These are phyloP conservation scores for Lethocerus indicus DNA, from an alignment of 1,140 invertebrate species.

Conservation along the genomic window DNA sequence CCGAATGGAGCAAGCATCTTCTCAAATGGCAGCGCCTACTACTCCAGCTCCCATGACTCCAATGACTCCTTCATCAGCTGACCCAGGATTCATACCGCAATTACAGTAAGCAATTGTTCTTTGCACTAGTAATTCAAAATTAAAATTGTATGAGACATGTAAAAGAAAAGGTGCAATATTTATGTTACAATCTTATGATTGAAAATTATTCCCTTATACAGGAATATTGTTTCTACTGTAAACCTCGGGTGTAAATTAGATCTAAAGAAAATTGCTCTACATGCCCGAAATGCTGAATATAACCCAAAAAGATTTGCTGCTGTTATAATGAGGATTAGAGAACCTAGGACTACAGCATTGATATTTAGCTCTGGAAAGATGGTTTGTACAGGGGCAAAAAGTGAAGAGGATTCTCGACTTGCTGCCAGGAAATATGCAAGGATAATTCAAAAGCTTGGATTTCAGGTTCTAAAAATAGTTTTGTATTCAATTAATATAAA, in stretches of 20 bases:
- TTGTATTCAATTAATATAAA: not conserved
- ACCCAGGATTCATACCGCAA: constrained; percentile 85
- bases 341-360: constrained; percentile 94
- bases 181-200: not conserved
- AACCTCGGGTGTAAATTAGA: constrained; percentile 93
- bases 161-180: not conserved
- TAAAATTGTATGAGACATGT: not conserved
- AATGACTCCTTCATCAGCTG: constrained; percentile 84
- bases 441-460: constrained; percentile 97
- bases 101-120: constrained; percentile 55
- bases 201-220: constrained; percentile 21
- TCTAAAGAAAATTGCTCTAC: constrained; percentile 93
- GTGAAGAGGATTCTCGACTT: constrained; percentile 90
- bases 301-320: constrained; percentile 99
- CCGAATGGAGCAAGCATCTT: constrained; percentile 16
- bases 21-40: constrained; percentile 34
- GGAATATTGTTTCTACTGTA: constrained; percentile 95
- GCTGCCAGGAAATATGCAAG: constrained; percentile 97
- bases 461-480: constrained; percentile 44
- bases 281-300: constrained; percentile 98
- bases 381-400: constrained; percentile 99
- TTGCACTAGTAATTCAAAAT: not conserved
- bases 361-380: constrained; percentile 99
- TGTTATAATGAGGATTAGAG: constrained; percentile 98
- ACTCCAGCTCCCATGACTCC: constrained; percentile 76